Percentiles rank a stretch among this genome's conserved stretches.
Evolutionary conservation across 30 jellyfish, hydroid and myxozoan genomes (phyloP).

Genomic region (Hydractinia symbiolongicarpus): DNA sequence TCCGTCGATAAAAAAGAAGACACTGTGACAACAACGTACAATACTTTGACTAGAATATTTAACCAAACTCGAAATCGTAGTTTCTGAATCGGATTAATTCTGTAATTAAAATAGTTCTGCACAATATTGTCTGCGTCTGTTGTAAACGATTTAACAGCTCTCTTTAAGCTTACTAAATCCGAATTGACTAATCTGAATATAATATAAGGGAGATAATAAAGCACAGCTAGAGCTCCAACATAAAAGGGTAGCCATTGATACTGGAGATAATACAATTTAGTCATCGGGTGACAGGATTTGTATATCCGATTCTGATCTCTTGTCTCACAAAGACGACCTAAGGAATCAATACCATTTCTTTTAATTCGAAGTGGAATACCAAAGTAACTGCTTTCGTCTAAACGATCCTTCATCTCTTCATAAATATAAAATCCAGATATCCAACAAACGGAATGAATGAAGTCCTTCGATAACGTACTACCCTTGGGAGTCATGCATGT

Average conservation of each 20-base stretch:
- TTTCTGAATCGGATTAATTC: slow-evolving; percentile 13
- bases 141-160: slow-evolving; percentile 18
- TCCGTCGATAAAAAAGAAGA: slow-evolving; percentile 30
- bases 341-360: slow-evolving; percentile 9
- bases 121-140: slow-evolving; percentile 31
- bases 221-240: slow-evolving; percentile 28
- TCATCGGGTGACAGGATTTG: slow-evolving; percentile 25
- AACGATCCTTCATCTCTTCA: slow-evolving; percentile 29
- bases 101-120: slow-evolving; percentile 32
- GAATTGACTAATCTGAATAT: slow-evolving; percentile 24
- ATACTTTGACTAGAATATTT: slow-evolving; percentile 7
- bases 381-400: slow-evolving; percentile 21
- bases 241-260: slow-evolving; percentile 42
- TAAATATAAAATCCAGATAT: slow-evolving; percentile 35
- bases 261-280: slow-evolving; percentile 35
- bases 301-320: neutral
- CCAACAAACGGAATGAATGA: slow-evolving; percentile 42
- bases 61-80: slow-evolving; percentile 25
- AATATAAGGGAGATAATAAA: slow-evolving; percentile 35
- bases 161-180: slow-evolving; percentile 27
- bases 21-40: slow-evolving; percentile 25
- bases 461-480: slow-evolving; percentile 22
- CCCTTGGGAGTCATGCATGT: slow-evolving; percentile 14
- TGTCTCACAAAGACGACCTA: slow-evolving; percentile 8
- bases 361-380: slow-evolving; percentile 25